phyloP scores from a whole-genome alignment of 2,888 invertebrate species.

The Synanthedon formicaeformis region DNA sequence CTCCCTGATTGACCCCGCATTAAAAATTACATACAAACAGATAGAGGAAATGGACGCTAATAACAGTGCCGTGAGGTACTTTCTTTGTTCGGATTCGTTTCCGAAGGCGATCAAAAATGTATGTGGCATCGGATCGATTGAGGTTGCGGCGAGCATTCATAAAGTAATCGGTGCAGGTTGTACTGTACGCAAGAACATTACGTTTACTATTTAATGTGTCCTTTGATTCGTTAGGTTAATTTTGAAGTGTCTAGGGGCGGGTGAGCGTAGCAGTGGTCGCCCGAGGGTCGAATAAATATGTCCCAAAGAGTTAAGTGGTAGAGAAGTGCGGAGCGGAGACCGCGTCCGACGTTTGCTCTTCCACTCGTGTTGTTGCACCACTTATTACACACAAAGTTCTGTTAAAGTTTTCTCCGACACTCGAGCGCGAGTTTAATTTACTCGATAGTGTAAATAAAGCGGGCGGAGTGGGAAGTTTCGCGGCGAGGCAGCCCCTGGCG shows the following conservation, averaged over 20 bases:
- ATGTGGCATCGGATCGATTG: slow-evolving; percentile 45
- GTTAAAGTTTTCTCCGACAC: slow-evolving; percentile 68
- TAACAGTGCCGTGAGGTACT: slow-evolving; percentile 31
- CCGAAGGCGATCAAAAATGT: slow-evolving; percentile 54
- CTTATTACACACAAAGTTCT: slow-evolving; percentile 72
- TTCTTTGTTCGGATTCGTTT: slow-evolving; percentile 58
- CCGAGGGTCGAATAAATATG: slow-evolving; percentile 71
- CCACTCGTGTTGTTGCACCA: slow-evolving; percentile 71
- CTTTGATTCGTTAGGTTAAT: slow-evolving; percentile 67
- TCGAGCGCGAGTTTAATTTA: slow-evolving; percentile 71
- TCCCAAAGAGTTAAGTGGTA: slow-evolving; percentile 71
- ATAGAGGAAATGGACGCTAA: slow-evolving; percentile 47
- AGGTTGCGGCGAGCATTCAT: slow-evolving; percentile 44
- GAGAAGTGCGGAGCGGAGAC: slow-evolving; percentile 63
- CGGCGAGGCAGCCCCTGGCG: slow-evolving; percentile 34
- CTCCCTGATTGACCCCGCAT: slow-evolving; percentile 70
- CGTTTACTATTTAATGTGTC: slow-evolving; percentile 45
- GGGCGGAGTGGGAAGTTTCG: slow-evolving; percentile 64
- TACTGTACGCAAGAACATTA: slow-evolving; percentile 38
- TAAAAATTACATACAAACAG: slow-evolving; percentile 68
- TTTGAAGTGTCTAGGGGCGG: slow-evolving; percentile 42
- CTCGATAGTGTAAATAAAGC: slow-evolving; percentile 72
- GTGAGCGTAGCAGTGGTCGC: slow-evolving; percentile 51
- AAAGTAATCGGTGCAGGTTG: slow-evolving; percentile 26
- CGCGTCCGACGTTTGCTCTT: slow-evolving; percentile 71